Percentiles rank a stretch among this genome's conserved stretches.
These are phyloP conservation scores for Melangyna quadrimaculata DNA, from an alignment of 2,888 invertebrate species.

Conservation along the genomic window DNA sequence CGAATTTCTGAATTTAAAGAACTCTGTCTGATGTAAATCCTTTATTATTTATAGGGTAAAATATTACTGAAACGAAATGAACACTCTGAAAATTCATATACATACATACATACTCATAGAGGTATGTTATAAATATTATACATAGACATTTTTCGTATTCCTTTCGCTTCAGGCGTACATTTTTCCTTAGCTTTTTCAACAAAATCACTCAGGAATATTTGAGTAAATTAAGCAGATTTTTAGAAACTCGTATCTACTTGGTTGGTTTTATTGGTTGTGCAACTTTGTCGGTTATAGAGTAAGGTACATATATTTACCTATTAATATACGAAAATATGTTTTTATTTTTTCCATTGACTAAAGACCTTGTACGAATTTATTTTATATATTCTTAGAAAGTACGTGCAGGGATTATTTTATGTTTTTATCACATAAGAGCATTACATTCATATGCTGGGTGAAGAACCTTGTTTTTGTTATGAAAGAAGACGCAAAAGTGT, in stretches of 20 bases:
- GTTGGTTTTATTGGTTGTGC: neutral
- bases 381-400: neutral
- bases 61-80: neutral
- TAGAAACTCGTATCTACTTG: neutral
- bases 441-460: neutral
- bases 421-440: neutral
- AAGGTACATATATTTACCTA: no score
- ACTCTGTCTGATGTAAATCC: neutral
- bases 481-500: neutral
- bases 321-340: neutral
- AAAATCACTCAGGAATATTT: neutral
- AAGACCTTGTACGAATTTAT: neutral
- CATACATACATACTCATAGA: neutral
- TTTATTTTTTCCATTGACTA: neutral
- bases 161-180: neutral
- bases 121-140: neutral
- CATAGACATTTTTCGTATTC: neutral
- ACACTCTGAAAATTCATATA: neutral
- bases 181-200: neutral
- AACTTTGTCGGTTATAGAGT: neutral
- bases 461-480: neutral
- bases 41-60: neutral
- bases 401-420: neutral
- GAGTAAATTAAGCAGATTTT: slow-evolving; percentile 5
- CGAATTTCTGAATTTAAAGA: neutral